Conservation (phyloP, 2,797 vertebrate genomes). For the Sebastes ruberrimus region DNA sequence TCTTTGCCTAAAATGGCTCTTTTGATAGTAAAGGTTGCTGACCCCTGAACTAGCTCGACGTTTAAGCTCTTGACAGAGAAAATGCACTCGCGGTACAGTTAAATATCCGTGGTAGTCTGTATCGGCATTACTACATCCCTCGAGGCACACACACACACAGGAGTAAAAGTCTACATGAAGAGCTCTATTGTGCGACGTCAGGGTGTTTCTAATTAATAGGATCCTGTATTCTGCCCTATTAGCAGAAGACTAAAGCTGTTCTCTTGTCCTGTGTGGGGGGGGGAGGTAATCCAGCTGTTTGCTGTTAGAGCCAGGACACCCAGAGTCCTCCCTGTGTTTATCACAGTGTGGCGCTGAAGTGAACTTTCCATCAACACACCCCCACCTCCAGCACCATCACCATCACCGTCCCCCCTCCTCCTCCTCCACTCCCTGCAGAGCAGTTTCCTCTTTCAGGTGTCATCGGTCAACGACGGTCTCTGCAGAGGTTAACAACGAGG, state of each 20-base stretch:
- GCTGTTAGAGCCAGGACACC: constrained; percentile 72
- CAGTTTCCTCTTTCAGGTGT: constrained; percentile 62
- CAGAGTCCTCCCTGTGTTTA: constrained; percentile 77
- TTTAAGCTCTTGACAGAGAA: not conserved
- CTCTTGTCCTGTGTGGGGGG: constrained; percentile 16
- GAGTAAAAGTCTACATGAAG: constrained; percentile 9
- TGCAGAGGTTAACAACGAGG: constrained; percentile 1
- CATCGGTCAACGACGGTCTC: constrained; percentile 43
- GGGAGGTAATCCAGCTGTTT: constrained; percentile 67
- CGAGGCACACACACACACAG: not conserved
- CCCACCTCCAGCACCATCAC: not conserved
- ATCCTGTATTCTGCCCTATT: constrained; percentile 54
- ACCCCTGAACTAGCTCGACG: not conserved
- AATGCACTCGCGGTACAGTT: not conserved
- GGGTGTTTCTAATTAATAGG: constrained; percentile 59
- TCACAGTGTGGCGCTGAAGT: constrained; percentile 60
- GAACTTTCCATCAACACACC: constrained; percentile 57
- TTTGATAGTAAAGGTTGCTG: no score
- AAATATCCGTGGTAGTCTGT: not conserved
- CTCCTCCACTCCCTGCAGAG: constrained; percentile 21
- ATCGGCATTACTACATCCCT: not conserved
- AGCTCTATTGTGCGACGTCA: constrained; percentile 42
- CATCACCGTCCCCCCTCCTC: not conserved
- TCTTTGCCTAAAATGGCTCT: no score
- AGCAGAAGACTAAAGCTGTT: constrained; percentile 41